Base-by-base conservation (phyloP, 2,888 invertebrate genomes). In the Danaus chrysippus region DNA sequence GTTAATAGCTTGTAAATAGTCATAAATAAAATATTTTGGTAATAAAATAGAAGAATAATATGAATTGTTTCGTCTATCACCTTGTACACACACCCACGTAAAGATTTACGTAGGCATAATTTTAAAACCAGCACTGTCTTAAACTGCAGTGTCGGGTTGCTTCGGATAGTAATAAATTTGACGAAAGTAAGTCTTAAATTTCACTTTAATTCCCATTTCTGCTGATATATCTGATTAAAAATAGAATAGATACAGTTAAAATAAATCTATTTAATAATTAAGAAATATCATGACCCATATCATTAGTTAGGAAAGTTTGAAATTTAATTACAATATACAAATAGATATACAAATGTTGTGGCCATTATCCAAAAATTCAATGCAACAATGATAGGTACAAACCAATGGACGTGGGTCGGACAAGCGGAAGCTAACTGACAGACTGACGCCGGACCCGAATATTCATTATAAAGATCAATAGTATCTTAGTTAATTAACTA, bases 341-440 rank as follows among this genome's bases (percentile, higher is more conserved):
- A 17, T 41, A 49, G 42, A 58, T 58, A 54, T 23, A 23, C 12
- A 13, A n/a, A 46, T 52, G 55, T 52, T 42, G 42, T 49, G 46
- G 59, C 56, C 53, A 56, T 57, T 61, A 61, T 57, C 49, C 57
- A 61, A 66, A 62, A 66, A 60, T 62, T 66, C 54, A 68, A 65
- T 65, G 61, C 59, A 54, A 41, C 54, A 65, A 67, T 63, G 67
- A 65, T 61, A 54, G 42, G 56, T 42, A 59, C 57, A 67, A 54
- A 76, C 80, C 81, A 79, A 79, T 87, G 87, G 78, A 75, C 76
- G 70, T 74, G 75, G 73, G 78, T 74, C 82, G 72, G 76, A 64
- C 61, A 76, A 82, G 83, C 82, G 82, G 77, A 65, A 59, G 49
- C 54, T 19, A 54, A 72, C 85, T 78, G 83, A 81, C 78, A 70